A percentile compares a stretch with the other conserved stretches of the same genome.
Evolutionary conservation across 30 jellyfish, hydroid and myxozoan species (phyloP).

Genomic region (Aurelia sp.): DNA sequence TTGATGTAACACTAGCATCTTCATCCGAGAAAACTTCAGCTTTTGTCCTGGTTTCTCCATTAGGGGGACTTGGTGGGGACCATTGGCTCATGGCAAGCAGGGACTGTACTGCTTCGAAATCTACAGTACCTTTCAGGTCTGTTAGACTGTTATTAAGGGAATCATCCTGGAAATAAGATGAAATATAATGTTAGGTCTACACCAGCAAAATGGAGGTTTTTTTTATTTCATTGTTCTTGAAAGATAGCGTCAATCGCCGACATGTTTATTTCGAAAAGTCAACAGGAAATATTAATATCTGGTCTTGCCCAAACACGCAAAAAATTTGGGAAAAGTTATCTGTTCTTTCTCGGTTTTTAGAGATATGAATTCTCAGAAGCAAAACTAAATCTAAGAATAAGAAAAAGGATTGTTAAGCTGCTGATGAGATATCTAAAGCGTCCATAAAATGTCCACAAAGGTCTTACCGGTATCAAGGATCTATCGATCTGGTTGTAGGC

Average conservation of each 20-base stretch:
- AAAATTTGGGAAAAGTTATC: no score
- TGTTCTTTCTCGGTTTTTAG: no score
- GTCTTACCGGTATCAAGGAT: background rate
- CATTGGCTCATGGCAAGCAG: constrained; percentile 76
- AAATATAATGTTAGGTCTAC: no score
- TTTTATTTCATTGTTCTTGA: no score
- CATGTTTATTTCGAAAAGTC: constrained; percentile 2
- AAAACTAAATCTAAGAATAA: no score
- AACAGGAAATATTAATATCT: background rate
- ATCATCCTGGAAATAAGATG: constrained; percentile 20
- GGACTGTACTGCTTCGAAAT: constrained; percentile 73
- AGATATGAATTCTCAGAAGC: no score
- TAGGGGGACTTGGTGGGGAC: constrained; percentile 82
- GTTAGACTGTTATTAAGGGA: background rate
- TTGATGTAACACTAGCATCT: background rate
- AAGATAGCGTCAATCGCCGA: no score
- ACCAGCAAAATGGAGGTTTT: no score
- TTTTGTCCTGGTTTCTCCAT: constrained; percentile 27
- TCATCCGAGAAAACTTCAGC: background rate
- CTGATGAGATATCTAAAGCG: background rate
- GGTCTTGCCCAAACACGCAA: background rate
- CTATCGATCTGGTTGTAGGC: background rate
- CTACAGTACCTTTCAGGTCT: constrained; percentile 21
- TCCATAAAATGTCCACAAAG: background rate
- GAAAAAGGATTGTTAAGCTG: no score